Conservation (phyloP, 2,888 invertebrate genomes). For the Acronicta psi region DNA sequence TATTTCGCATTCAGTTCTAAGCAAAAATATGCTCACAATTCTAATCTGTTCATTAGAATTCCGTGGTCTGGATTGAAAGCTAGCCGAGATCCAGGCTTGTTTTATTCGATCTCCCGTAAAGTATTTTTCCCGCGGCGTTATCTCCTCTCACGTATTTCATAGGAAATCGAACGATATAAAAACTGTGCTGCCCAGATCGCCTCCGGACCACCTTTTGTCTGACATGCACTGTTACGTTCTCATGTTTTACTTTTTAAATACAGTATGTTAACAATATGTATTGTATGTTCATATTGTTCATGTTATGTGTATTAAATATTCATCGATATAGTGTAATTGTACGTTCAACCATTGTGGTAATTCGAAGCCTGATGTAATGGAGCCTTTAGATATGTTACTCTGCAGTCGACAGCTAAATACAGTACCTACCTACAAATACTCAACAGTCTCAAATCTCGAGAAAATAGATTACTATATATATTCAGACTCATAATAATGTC, state of each 20-base stretch:
- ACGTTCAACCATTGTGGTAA: no score
- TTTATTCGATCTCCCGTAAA: conserved; percentile 24
- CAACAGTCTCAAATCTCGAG: no score
- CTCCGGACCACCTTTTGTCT: conserved; percentile 24
- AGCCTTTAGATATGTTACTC: no score
- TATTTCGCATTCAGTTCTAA: no score
- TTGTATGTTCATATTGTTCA: conserved; percentile 3
- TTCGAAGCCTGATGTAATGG: no score
- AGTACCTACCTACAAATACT: no score
- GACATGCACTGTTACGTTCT: conserved; percentile 6
- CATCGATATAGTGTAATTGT: no score
- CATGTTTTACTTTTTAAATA: conserved; percentile 6
- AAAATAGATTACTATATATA: no score
- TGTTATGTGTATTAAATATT: no score
- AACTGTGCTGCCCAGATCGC: conserved; percentile 23
- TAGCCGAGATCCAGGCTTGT: conserved; percentile 18
- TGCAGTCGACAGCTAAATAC: no score
- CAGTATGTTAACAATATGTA: not conserved
- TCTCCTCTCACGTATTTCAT: conserved; percentile 47
- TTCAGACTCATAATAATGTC: no score
- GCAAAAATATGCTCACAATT: not conserved
- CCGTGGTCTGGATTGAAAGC: not conserved
- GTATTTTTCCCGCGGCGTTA: conserved; percentile 30
- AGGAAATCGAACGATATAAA: conserved; percentile 48
- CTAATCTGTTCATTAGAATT: not conserved